These are phyloP conservation scores for Gisinianus flammeolus DNA, from an alignment of 2,888 invertebrate species.

Conservation along the genomic window DNA sequence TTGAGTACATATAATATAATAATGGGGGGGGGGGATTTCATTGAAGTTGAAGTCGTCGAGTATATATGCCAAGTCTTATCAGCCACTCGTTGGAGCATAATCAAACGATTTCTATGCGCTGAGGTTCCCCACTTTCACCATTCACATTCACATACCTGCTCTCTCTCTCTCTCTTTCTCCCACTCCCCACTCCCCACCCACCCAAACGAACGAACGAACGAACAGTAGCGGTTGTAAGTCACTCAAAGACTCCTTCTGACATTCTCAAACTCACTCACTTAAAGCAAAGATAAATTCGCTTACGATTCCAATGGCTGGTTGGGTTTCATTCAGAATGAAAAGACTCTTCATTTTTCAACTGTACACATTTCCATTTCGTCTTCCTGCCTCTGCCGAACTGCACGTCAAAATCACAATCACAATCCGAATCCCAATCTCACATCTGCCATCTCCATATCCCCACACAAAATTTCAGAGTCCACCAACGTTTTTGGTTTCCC, in stretches of 20 bases:
- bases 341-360: slow-evolving; percentile 18
- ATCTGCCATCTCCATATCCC: not conserved
- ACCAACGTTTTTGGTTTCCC: not conserved
- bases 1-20: no score
- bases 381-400: not conserved
- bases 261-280: slow-evolving; percentile 25
- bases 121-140: slow-evolving; percentile 29
- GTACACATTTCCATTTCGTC: not conserved
- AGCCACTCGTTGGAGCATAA: slow-evolving; percentile 15
- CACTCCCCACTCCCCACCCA: no score
- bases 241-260: slow-evolving; percentile 5
- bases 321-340: slow-evolving; percentile 1
- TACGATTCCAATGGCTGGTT: no score
- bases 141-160: no score
- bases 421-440: not conserved
- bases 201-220: no score
- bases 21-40: slow-evolving; percentile 2
- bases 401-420: not conserved
- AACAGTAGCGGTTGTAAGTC: slow-evolving; percentile 6
- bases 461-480: no score
- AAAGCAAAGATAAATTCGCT: slow-evolving; percentile 11
- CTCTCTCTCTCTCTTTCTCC: no score
- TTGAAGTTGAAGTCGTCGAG: not conserved
- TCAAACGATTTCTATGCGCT: slow-evolving; percentile 41
- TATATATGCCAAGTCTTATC: slow-evolving; percentile 33